phyloP scores from a whole-genome alignment of 1,140 invertebrate genomes.

The Luehdorfia chinensis region DNA sequence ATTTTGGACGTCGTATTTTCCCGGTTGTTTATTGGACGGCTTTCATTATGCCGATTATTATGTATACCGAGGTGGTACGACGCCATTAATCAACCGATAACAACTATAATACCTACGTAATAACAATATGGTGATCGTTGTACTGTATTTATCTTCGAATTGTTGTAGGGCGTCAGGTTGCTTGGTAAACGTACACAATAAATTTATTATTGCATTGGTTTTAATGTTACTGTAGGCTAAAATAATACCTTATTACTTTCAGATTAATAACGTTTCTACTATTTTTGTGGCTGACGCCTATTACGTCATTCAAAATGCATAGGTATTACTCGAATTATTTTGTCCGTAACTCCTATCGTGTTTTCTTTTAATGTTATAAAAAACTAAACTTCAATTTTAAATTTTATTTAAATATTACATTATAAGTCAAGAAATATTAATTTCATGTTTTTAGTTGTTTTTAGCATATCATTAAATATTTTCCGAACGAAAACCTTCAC shows the following conservation, averaged over 20 bases:
- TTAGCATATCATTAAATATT: no score
- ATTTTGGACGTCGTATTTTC: constrained; percentile 4
- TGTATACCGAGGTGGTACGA: constrained; percentile 1
- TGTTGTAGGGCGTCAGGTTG: constrained; percentile 26
- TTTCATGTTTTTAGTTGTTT: no score
- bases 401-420: no score
- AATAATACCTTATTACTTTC: no score
- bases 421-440: background rate
- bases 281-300: background rate
- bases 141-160: constrained; percentile 22
- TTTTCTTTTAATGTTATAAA: no score
- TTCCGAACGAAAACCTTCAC: constrained; percentile 7
- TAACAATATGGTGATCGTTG: constrained; percentile 23
- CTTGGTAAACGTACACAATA: constrained; percentile 22
- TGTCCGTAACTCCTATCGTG: no score
- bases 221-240: no score
- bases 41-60: constrained; percentile 9
- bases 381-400: no score
- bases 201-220: constrained; percentile 19
- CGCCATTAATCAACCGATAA: constrained; percentile 29
- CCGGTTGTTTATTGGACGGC: background rate
- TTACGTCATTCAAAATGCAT: constrained; percentile 5
- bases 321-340: no score
- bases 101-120: constrained; percentile 11
- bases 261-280: no score